Evolutionary conservation across 2,113 vertebrate genomes (phyloP), one percentile per base, ranked within the genome.

Genomic region (Tringa solitaria): DNA sequence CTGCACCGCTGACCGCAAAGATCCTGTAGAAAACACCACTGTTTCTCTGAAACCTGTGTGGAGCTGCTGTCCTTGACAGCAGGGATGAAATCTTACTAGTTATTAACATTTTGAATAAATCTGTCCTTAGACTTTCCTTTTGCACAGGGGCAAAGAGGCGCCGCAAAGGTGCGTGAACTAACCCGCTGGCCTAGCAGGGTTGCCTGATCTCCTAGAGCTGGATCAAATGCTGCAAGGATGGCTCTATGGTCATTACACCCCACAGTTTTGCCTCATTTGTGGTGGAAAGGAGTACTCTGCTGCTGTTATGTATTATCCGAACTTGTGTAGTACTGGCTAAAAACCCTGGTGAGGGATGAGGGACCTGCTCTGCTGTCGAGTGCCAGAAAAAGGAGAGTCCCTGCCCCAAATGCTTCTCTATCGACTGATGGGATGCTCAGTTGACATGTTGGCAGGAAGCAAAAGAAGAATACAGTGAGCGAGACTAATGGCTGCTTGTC

Each of bases 301-400:
- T 74, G 59, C 60, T 68, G 18, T 87, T 27, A n/a, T 0, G 0
- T 8, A 2, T 24, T 56, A 19, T 5, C 57, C 18, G 57, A 61
- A 51, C 61, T 67, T 54, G 30, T 3, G 5, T 19, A 16, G 43
- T 33, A 9, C 32, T 50, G 87, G 9, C 81, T 86, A 30, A 61
- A 78, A 87, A n/a, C 41, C 27, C 6, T 5, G 9, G 24, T 16
- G 8, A 59, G 46, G 65, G 20, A 18, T 0, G 0, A 39, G 53
- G 22, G 20, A 5, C 14, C 57, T 53, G 50, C 59, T 56, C 27
- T 87, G 39, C 64, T 79, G 6, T 16, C 0, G 2, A 53, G 46
- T 43, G 16, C 27, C 51, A 48, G 73, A 8, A 46, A 27, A 85
- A 79, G 32, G 32, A 43, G 45, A 43, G 20, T 15, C 33, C 20